phyloP scores from a whole-genome alignment of 2,797 vertebrate genomes.

The Furcifer pardalis region DNA sequence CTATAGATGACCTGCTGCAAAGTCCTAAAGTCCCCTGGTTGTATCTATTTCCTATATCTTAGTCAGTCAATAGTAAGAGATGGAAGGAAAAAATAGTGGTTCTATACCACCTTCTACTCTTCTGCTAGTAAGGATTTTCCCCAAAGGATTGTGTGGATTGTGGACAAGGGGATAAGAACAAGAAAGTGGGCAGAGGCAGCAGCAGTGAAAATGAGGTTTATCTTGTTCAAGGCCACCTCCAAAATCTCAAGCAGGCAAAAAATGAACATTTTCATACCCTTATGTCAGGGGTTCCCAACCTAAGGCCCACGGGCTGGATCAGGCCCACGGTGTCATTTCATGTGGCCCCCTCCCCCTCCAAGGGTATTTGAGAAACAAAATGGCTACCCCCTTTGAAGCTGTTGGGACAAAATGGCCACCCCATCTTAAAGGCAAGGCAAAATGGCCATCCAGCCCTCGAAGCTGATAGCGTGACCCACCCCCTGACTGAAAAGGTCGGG shows the following conservation, averaged over 20 bases:
- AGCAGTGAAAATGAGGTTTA: neutral
- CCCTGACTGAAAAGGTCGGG: too few relatives aligned
- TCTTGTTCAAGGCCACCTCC: neutral
- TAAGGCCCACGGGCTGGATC: too few relatives aligned
- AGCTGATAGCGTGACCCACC: too few relatives aligned
- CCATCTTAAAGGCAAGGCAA: too few relatives aligned
- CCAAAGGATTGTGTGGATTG: neutral
- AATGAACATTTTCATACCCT: neutral
- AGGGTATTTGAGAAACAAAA: too few relatives aligned
- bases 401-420: too few relatives aligned
- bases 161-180: neutral
- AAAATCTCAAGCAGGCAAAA: neutral
- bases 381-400: too few relatives aligned
- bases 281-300: too few relatives aligned
- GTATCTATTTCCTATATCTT: neutral
- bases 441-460: too few relatives aligned
- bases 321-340: too few relatives aligned
- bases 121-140: neutral
- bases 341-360: too few relatives aligned
- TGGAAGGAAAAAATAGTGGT: neutral
- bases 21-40: neutral
- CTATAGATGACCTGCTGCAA: neutral
- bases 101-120: neutral
- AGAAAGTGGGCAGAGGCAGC: neutral
- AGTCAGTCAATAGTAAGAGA: neutral